Conservation (phyloP, 2,797 vertebrate species). For the Taenioides sp. region DNA sequence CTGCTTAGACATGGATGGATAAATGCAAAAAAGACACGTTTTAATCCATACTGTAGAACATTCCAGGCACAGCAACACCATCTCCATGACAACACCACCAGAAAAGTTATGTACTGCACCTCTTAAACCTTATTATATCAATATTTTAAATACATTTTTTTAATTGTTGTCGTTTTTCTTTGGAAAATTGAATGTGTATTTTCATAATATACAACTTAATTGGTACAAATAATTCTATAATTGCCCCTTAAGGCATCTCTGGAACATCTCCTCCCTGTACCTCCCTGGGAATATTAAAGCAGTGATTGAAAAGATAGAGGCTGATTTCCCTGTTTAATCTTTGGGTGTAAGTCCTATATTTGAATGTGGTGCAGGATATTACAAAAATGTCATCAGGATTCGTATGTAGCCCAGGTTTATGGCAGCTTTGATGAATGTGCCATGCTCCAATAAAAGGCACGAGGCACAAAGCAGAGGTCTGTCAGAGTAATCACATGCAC, state of each 20-base stretch:
- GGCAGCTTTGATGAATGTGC: not conserved
- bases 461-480: not conserved
- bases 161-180: too few relatives aligned
- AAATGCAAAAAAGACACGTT: too few relatives aligned
- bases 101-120: too few relatives aligned
- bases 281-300: not conserved
- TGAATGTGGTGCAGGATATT: conserved; percentile 4
- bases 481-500: not conserved
- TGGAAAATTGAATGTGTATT: too few relatives aligned
- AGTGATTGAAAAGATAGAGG: not conserved
- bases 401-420: not conserved
- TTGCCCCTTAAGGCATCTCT: not conserved
- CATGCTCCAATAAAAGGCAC: not conserved
- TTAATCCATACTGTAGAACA: too few relatives aligned
- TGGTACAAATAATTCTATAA: too few relatives aligned
- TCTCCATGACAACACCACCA: too few relatives aligned
- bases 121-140: too few relatives aligned
- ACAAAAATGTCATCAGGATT: not conserved
- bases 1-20: too few relatives aligned
- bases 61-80: too few relatives aligned
- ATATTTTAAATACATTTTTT: too few relatives aligned
- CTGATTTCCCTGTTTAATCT: not conserved
- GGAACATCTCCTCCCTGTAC: not conserved
- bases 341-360: not conserved
- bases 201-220: too few relatives aligned